Base-by-base conservation (phyloP, 2,888 invertebrate genomes). In the Leptopilina syphax region DNA sequence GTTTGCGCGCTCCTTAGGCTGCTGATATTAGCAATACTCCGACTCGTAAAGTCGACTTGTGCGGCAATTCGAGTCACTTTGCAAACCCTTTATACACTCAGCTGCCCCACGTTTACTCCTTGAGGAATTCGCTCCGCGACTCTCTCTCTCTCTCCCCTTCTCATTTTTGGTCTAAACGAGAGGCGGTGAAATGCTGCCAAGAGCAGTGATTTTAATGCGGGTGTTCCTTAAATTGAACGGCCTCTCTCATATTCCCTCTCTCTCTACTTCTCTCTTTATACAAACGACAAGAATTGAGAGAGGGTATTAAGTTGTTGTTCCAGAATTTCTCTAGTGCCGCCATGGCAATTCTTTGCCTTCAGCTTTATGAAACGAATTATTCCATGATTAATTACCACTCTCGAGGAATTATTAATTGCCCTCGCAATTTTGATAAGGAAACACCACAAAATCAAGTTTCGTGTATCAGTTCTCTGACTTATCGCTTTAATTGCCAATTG, bases 41-140 rank as follows among this genome's bases (percentile, higher is more conserved):
- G 84, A 87, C 89, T 91, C 91, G 90, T 91, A 91, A 91, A 91
- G 89, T 90, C 87, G 87, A 87, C 88, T 50, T 88, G 88, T 84
- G 86, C 88, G 86, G 89, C 90, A 90, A 91, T 91, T 91, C 89
- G 88, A 91, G 91, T 91, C 91, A 91, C 91, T 91, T 90, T 90
- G 89, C 88, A 86, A 90, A 90, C 89, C 90, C 91, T 90, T 91
- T 90, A 90, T 90, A 88, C 84, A 90, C 89, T 88, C 84, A 83
- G 80, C 82, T 81, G 81, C 78, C 65, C 81, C 79, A 79, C 79
- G 81, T 83, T 82, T 80, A 83, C 84, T 82, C 84, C 65, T 77
- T 12, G 50, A 50, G 50, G 65, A 80, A 80, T 76, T 79, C 67
- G 67, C 78, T 79, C 34, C 67, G 67, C 78, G 82, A 81, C 73